Base-by-base conservation (phyloP, 2,797 vertebrate genomes). In the Xenopus petersii region DNA sequence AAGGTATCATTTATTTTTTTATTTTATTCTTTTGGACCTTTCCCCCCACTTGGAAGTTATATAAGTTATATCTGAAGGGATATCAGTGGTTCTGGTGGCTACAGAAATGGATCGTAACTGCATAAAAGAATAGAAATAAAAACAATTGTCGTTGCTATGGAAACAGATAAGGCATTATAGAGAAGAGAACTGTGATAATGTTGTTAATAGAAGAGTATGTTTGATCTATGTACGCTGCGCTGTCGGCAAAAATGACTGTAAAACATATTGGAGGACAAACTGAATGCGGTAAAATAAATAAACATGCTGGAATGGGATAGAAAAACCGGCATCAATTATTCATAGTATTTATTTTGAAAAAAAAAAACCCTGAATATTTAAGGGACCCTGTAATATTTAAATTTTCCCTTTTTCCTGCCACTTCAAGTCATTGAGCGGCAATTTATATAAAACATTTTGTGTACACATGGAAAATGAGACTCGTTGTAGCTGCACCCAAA, bases 281-380 rank as follows among this genome's bases (percentile, higher is more conserved):
- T 63, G 55, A 76, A 59, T 13, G 70, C 1, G 7, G 13, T 75
- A 33, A 69, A 79, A 65, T 75, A 63, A 82, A 69, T 59, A 64
- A 83, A 63, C 21, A 59, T 0, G 81, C 84, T 84, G 81, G 83
- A 83, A 83, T 77, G 81, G 83, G 79, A 84, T 77, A 74, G 42
- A 66, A 80, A 83, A 75, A 62, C 65, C 61, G 12, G 69, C 75
- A 80, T 81, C 77, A 79, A 74, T 82, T 80, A 85, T 82, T 84
- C 80, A 81, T 81, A 79, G 78, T 48, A 11, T 71, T 21, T 75
- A 74, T 66, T 65, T 68, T 26, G 73, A 3, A 4, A 70, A 78
- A 30, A 21, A 21, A 21, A 21, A 21, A 21, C 21, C 21, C 56
- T 56, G 70, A 80, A 79, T 83, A 81, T 83, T 81, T 82, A 15